A percentile compares a stretch with the other conserved stretches of the same genome.
phyloP scores from a whole-genome alignment of 2,797 vertebrate species.

The Brachyrhaphis roseni region DNA sequence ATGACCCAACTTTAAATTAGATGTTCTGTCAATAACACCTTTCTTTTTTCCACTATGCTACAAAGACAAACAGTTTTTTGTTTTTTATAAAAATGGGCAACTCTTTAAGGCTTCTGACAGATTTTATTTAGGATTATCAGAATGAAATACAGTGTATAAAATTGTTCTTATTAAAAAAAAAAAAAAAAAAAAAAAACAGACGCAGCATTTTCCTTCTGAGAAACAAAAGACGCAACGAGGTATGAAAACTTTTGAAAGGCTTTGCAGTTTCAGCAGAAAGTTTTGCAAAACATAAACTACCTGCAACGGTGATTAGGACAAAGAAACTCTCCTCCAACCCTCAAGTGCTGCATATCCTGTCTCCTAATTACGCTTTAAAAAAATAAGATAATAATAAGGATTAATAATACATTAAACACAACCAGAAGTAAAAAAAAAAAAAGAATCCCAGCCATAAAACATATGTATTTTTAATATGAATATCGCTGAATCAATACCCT shows the following conservation, averaged over 20 bases:
- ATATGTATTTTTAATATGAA: constrained; percentile 89
- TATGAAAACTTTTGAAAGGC: not conserved
- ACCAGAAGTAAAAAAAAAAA: constrained; percentile 64
- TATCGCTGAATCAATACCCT: constrained; percentile 91
- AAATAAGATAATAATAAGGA: constrained; percentile 72
- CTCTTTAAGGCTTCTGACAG: not conserved
- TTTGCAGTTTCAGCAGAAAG: constrained; percentile 56
- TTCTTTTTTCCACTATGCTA: not conserved
- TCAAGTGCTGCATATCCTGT: constrained; percentile 72
- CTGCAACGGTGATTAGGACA: constrained; percentile 65
- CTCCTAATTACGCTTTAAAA: constrained; percentile 77
- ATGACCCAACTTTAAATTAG: not conserved
- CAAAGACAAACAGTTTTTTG: not conserved
- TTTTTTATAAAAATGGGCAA: not conserved
- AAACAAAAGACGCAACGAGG: not conserved
- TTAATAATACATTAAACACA: constrained; percentile 84
- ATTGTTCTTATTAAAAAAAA: not conserved
- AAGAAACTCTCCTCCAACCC: constrained; percentile 67
- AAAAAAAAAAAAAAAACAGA: not conserved
- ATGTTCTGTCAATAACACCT: not conserved
- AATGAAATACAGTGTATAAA: not conserved
- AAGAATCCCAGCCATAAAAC: constrained; percentile 79
- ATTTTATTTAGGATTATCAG: not conserved
- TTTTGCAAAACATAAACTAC: constrained; percentile 58
- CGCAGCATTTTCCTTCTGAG: not conserved